Base-by-base conservation (phyloP, 2,888 invertebrate species). In the Lasius platythorax region DNA sequence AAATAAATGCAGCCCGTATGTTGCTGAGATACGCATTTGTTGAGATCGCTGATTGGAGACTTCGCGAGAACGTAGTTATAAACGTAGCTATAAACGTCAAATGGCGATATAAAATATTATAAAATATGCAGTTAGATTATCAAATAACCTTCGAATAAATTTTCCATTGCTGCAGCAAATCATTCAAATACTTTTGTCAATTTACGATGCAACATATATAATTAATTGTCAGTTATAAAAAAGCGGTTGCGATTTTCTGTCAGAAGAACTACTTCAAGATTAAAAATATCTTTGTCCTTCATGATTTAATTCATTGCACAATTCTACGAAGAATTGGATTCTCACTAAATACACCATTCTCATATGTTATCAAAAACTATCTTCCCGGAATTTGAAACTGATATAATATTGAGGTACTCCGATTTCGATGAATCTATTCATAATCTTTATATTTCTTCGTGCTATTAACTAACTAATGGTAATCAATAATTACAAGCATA, bases 71-170 rank as follows among this genome's bases (percentile, higher is more conserved):
- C 15, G 33, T n/a, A 12, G 12, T 15, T 40, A 11, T 40, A 43
- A 40, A 64, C 3, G 12, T 46, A 37, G 23, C 15, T 67, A 33
- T 46, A 33, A 15, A 68, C 30, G 30, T n/a, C 30, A 12, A 28
- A 23, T 2, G 11, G 4, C 33, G 43, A 70, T 63, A 58, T 58
- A 58, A 76, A 78, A 70, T 28, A 43, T 43, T 40, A n/a, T 30
- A 68, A 68, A 30, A 78, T 3, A 78, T 23, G 23, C 18, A 43
- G n/a, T 58, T 58, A 63, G 15, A 12, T 12, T 53, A 53, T 53
- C n/a, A n/a, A 53, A 23, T 23, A 56, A 11, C 70, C 68, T 78
- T 78, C 70, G 30, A 58, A 58, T 70, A 78, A 70, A 56, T 58
- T 70, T 78, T 68, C 56, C 43, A 43, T 9, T n/a, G 23, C 46